Conservation (phyloP, 1,140 invertebrate species). For the Bicyclus anynana region DNA sequence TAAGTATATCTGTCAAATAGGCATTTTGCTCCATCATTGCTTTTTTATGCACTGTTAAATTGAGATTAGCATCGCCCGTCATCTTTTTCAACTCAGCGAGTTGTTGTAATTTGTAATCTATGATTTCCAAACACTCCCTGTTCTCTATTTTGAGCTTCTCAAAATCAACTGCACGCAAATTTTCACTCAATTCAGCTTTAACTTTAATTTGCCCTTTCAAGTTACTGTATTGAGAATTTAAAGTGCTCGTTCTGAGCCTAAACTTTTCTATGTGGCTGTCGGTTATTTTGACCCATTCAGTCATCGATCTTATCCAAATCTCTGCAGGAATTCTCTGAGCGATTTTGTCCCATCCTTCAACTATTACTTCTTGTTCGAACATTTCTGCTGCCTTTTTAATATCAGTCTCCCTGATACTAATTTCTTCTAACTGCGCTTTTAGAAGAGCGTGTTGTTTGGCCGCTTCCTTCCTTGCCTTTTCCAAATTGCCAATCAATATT, state of each 20-base stretch:
- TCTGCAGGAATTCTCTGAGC: slow-evolving; percentile 76
- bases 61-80: slow-evolving; percentile 71
- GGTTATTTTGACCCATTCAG: slow-evolving; percentile 70
- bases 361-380: slow-evolving; percentile 66
- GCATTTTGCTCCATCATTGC: slow-evolving; percentile 63
- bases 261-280: slow-evolving; percentile 73
- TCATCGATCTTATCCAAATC: slow-evolving; percentile 75
- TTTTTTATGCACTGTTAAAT: slow-evolving; percentile 70
- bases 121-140: slow-evolving; percentile 57
- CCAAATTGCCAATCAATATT: slow-evolving; percentile 51
- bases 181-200: slow-evolving; percentile 71
- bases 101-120: slow-evolving; percentile 68
- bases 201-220: slow-evolving; percentile 67
- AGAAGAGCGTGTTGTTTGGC: slow-evolving; percentile 55
- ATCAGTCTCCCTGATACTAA: slow-evolving; percentile 62
- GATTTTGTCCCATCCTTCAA: slow-evolving; percentile 66
- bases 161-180: slow-evolving; percentile 75
- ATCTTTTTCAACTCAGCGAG: slow-evolving; percentile 73
- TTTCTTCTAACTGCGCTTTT: slow-evolving; percentile 73
- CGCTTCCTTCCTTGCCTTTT: slow-evolving; percentile 38
- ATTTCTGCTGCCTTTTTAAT: slow-evolving; percentile 50
- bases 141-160: slow-evolving; percentile 78
- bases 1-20: slow-evolving; percentile 50
- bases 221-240: slow-evolving; percentile 71
- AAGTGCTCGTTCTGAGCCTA: slow-evolving; percentile 71